Evolutionary conservation across 2,797 vertebrate genomes (phyloP).

Genomic region (Alca torda): DNA sequence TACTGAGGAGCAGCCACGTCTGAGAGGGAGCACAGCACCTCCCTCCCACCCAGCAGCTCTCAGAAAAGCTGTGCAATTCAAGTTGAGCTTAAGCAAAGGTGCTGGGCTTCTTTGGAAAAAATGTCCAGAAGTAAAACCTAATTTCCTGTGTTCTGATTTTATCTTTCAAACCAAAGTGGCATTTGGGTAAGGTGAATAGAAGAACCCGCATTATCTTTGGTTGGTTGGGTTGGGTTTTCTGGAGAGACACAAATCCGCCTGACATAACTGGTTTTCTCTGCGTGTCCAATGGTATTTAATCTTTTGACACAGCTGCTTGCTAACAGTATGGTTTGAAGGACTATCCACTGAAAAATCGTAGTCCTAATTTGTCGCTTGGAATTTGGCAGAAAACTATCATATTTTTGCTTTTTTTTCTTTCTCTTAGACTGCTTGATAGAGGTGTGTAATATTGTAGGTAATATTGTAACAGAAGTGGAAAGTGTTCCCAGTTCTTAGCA

Average conservation of each 20-base stretch:
- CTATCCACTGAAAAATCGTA: background rate
- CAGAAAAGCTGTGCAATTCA: background rate
- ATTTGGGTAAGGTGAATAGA: background rate
- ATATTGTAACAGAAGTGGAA: constrained; percentile 7
- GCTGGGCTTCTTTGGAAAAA: background rate
- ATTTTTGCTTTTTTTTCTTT: background rate
- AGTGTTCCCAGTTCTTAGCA: constrained; percentile 9
- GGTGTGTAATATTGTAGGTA: background rate
- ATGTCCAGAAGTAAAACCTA: background rate
- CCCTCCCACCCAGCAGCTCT: background rate
- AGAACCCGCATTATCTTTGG: background rate
- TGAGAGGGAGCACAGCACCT: background rate
- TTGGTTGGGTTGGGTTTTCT: background rate
- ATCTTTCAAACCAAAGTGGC: background rate
- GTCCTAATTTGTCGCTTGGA: background rate
- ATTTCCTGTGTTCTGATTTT: constrained; percentile 5
- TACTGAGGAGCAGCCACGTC: background rate
- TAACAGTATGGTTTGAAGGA: background rate
- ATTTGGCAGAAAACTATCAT: background rate
- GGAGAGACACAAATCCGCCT: background rate
- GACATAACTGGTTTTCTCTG: constrained; percentile 15
- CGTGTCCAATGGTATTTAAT: constrained; percentile 9
- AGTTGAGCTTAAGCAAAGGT: background rate
- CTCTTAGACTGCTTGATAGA: background rate
- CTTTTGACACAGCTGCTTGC: background rate